These are phyloP conservation scores for Macrotus californicus DNA, from an alignment of 2,113 vertebrate genomes.

Conservation along the genomic window DNA sequence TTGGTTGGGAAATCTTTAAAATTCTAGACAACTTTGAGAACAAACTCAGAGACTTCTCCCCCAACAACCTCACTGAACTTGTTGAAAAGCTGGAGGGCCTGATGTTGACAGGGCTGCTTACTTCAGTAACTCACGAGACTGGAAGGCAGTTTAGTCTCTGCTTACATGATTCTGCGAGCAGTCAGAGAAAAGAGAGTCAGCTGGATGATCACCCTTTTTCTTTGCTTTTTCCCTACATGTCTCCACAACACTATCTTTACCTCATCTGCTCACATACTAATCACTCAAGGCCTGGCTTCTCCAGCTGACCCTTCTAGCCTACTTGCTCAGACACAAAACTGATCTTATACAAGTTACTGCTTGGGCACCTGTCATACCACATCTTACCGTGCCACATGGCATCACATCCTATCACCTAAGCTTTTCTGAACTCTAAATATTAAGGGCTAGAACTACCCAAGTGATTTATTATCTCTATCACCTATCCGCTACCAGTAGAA, in stretches of 20 bases:
- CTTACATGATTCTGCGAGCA: background rate
- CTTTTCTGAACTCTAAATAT: background rate
- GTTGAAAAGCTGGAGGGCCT: slow-evolving; percentile 14
- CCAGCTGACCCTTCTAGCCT: background rate
- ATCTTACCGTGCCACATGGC: background rate
- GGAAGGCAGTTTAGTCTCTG: background rate
- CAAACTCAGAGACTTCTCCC: background rate
- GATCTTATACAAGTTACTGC: background rate
- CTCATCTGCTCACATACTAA: background rate
- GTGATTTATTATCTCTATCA: background rate
- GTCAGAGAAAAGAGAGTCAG: background rate
- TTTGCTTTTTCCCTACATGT: background rate
- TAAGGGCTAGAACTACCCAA: background rate
- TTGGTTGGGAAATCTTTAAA: slow-evolving; percentile 44
- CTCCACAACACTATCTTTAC: background rate
- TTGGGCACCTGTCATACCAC: background rate
- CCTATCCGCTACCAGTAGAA: background rate
- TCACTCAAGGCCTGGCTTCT: background rate
- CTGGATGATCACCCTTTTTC: background rate
- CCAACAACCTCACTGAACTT: background rate
- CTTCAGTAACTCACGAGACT: slow-evolving; percentile 29
- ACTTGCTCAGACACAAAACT: background rate
- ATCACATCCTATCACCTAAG: background rate
- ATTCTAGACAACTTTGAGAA: slow-evolving; percentile 21
- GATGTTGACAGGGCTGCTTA: slow-evolving; percentile 3